Conservation (phyloP, 2,888 invertebrate species). For the Frankliniella intonsa region DNA sequence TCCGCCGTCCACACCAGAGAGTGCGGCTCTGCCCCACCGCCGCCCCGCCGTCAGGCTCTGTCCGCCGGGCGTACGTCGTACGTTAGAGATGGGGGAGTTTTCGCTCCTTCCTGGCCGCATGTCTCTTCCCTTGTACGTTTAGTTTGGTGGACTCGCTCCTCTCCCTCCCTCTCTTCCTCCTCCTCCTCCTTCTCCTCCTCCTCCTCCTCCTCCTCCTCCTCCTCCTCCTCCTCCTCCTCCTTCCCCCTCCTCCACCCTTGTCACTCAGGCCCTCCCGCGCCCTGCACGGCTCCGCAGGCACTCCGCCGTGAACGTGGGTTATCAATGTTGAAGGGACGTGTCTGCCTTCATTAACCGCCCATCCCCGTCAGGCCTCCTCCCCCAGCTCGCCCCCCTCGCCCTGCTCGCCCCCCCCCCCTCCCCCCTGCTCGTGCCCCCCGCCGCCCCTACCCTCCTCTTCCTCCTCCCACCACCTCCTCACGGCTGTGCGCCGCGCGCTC, state of each 20-base stretch:
- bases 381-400: background rate
- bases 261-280: background rate
- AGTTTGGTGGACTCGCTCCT: background rate
- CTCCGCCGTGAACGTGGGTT: slow-evolving; percentile 4
- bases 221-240: background rate
- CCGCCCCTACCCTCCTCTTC: no score
- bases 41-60: background rate
- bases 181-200: background rate
- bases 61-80: background rate
- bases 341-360: slow-evolving; percentile 12
- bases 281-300: background rate
- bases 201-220: background rate
- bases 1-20: no score
- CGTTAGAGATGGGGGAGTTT: no score
- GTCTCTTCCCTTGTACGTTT: no score
- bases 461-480: background rate
- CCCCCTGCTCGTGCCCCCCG: background rate
- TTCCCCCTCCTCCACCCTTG: background rate
- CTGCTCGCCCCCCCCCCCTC: background rate
- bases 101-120: no score
- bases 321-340: slow-evolving; percentile 13
- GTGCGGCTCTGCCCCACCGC: no score
- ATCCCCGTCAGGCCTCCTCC: background rate
- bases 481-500: background rate
- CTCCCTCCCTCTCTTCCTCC: background rate